phyloP scores from a whole-genome alignment of 2,113 vertebrate species.

The Gymnogyps californianus region DNA sequence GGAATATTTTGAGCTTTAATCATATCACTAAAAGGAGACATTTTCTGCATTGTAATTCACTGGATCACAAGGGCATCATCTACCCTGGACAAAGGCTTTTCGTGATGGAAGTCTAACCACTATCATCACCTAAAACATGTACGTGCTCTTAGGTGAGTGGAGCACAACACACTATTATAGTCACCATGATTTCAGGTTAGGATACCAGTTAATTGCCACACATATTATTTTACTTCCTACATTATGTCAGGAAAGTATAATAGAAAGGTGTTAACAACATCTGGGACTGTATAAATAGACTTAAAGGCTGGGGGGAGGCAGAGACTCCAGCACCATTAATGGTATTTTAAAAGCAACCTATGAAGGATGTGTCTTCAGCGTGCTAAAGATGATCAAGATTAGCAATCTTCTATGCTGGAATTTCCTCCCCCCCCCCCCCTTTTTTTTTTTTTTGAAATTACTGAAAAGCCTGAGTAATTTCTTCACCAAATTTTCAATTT shows the following conservation, averaged over 20 bases:
- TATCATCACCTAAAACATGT: background rate
- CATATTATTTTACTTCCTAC: background rate
- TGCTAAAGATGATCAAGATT: background rate
- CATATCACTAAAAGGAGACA: background rate
- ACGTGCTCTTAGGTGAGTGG: background rate
- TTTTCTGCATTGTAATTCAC: background rate
- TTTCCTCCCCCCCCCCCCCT: background rate
- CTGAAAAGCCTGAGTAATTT: background rate
- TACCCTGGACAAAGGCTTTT: background rate
- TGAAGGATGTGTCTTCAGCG: background rate
- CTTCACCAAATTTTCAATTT: background rate
- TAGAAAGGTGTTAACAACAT: background rate
- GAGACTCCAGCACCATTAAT: background rate
- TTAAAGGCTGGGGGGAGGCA: background rate
- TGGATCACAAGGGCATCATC: background rate
- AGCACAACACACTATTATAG: background rate
- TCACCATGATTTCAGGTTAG: background rate
- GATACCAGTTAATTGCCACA: background rate
- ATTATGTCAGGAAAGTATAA: background rate
- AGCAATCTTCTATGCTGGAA: background rate
- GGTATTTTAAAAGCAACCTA: background rate
- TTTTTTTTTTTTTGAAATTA: background rate
- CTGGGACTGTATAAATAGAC: background rate
- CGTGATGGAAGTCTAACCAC: background rate
- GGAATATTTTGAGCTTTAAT: constrained; percentile 27